Evolutionary conservation across 2,113 vertebrate species (phyloP).

Genomic region (Hippolais icterina): DNA sequence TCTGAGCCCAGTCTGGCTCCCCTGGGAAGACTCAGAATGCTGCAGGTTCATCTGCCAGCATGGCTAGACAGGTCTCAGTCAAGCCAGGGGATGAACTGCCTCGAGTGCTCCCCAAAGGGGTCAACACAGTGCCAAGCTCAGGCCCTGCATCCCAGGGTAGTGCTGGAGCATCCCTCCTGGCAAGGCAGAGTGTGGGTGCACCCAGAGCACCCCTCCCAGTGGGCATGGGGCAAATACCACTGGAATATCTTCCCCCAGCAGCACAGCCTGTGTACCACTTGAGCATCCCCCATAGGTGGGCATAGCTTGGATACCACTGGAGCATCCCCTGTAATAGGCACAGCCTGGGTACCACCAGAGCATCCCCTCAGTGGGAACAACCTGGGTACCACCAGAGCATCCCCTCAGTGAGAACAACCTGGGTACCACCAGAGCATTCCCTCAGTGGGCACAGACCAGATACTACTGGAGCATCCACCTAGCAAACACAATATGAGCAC

Average conservation of each 20-base stretch:
- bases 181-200: background rate
- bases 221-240: background rate
- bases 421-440: background rate
- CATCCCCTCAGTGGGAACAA: accelerated
- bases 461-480: too few species aligned
- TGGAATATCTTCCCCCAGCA: background rate
- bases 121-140: background rate
- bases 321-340: accelerated
- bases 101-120: background rate
- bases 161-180: background rate
- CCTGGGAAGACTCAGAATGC: background rate
- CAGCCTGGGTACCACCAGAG: too few species aligned
- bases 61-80: background rate
- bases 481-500: background rate
- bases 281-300: background rate
- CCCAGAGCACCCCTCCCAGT: background rate
- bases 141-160: background rate
- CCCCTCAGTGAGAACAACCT: accelerated
- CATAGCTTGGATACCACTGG: accelerated
- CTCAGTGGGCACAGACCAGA: accelerated
- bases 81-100: background rate
- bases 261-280: background rate
- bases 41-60: background rate
- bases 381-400: background rate
- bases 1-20: background rate